These are phyloP conservation scores for Agriopis aurantiaria DNA, from an alignment of 2,888 invertebrate species.

Conservation along the genomic window DNA sequence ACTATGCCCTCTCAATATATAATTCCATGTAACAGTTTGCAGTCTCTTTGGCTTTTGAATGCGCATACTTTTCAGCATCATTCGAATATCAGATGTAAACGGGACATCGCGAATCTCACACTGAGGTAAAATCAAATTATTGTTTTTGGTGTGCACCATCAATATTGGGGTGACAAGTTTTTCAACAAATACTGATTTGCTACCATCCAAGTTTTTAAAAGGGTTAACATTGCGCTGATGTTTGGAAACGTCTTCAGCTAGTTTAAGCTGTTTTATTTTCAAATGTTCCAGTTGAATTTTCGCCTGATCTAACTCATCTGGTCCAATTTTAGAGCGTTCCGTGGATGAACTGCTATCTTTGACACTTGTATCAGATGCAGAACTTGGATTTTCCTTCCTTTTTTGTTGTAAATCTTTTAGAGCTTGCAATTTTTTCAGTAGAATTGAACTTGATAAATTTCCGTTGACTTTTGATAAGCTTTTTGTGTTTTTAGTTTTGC, in stretches of 20 bases:
- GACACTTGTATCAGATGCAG: slow-evolving; percentile 23
- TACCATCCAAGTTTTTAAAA: slow-evolving; percentile 70
- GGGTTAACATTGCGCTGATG: slow-evolving; percentile 67
- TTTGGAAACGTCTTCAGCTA: slow-evolving; percentile 17
- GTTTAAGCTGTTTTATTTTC: slow-evolving; percentile 13
- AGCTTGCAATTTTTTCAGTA: background rate
- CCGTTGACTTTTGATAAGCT: background rate
- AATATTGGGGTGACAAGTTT: slow-evolving; percentile 72
- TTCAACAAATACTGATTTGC: slow-evolving; percentile 75
- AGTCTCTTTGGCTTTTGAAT: slow-evolving; percentile 80
- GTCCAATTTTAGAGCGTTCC: slow-evolving; percentile 6
- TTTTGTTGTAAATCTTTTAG: background rate
- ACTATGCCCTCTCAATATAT: slow-evolving; percentile 88
- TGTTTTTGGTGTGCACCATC: slow-evolving; percentile 76
- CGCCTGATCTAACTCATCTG: background rate
- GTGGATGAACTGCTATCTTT: slow-evolving; percentile 24
- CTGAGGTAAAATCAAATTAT: slow-evolving; percentile 64
- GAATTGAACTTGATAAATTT: background rate
- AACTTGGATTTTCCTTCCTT: background rate
- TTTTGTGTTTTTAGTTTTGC: background rate
- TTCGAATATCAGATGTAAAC: slow-evolving; percentile 67
- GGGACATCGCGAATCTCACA: slow-evolving; percentile 64
- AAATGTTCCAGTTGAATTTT: slow-evolving; percentile 11
- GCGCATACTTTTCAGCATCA: slow-evolving; percentile 63
- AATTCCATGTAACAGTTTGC: slow-evolving; percentile 91